These are phyloP conservation scores for Osmoderma eremita DNA, from an alignment of 2,888 invertebrate species.

Conservation along the genomic window DNA sequence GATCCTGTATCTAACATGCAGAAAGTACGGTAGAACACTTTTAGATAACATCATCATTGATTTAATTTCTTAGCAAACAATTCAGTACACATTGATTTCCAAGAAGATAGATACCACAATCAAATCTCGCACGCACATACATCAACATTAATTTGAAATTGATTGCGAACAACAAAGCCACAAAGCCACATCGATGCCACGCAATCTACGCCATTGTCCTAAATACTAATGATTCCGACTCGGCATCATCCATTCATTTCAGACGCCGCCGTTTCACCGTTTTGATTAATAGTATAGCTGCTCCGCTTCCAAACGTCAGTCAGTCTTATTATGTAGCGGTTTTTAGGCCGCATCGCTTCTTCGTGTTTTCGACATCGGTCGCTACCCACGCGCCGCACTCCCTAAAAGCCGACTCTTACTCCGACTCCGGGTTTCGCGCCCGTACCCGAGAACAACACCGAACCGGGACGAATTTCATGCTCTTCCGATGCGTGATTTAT, in stretches of 20 bases:
- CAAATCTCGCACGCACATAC: conserved; percentile 9
- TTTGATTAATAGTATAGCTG: conserved; percentile 33
- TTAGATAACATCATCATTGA: too few relatives aligned
- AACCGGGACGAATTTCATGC: conserved; percentile 38
- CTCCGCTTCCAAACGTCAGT: conserved; percentile 27
- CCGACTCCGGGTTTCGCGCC: not conserved
- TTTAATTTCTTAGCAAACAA: too few relatives aligned
- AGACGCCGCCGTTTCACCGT: conserved; percentile 22
- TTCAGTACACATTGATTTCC: not conserved
- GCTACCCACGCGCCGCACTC: not conserved
- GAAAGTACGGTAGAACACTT: too few relatives aligned
- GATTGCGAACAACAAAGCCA: conserved; percentile 25
- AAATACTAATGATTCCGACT: conserved; percentile 35
- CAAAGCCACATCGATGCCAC: conserved; percentile 27
- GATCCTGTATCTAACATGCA: too few relatives aligned
- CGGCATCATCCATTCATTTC: conserved; percentile 27
- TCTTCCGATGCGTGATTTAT: conserved; percentile 42
- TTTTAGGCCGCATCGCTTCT: conserved; percentile 31
- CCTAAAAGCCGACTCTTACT: not conserved
- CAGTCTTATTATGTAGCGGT: conserved; percentile 36
- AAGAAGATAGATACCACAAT: not conserved
- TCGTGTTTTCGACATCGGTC: conserved; percentile 25
- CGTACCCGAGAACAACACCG: conserved; percentile 14
- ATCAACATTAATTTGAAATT: conserved; percentile 35
- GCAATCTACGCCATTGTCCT: conserved; percentile 12